Evolutionary conservation across 2,113 vertebrate species (phyloP).

Genomic region (Myodes glareolus): DNA sequence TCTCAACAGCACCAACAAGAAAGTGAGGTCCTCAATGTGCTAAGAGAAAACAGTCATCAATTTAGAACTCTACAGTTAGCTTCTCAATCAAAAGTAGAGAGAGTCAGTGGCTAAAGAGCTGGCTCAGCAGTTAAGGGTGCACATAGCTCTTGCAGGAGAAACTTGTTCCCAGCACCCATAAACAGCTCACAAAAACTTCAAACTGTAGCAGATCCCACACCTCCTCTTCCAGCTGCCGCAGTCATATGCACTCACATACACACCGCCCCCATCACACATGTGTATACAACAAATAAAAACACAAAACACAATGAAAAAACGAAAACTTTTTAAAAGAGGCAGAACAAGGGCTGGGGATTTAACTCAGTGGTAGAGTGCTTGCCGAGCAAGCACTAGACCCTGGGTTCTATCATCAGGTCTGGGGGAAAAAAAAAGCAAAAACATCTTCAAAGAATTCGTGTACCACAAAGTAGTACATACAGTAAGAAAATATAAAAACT

Average conservation of each 20-base stretch:
- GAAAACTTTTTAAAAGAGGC: background rate
- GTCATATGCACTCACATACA: background rate
- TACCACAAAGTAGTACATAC: background rate
- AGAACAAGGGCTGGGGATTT: background rate
- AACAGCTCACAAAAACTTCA: background rate
- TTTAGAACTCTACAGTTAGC: slow-evolving; percentile 14
- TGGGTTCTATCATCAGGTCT: background rate
- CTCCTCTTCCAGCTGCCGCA: background rate
- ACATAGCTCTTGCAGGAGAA: too few species aligned
- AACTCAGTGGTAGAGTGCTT: background rate
- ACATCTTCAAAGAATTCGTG: background rate
- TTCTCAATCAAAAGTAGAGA: background rate
- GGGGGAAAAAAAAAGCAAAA: background rate
- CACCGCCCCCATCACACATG: background rate
- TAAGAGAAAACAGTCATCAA: background rate
- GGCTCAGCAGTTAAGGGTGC: background rate
- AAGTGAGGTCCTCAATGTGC: background rate
- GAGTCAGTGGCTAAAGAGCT: background rate
- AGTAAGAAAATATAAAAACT: background rate
- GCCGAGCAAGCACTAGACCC: background rate
- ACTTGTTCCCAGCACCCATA: background rate
- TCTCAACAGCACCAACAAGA: background rate
- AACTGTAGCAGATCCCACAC: background rate
- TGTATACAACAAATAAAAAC: background rate
- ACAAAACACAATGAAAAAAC: background rate